These are phyloP conservation scores for Philhelius pedissequus DNA, from an alignment of 2,888 invertebrate genomes.

Conservation along the genomic window DNA sequence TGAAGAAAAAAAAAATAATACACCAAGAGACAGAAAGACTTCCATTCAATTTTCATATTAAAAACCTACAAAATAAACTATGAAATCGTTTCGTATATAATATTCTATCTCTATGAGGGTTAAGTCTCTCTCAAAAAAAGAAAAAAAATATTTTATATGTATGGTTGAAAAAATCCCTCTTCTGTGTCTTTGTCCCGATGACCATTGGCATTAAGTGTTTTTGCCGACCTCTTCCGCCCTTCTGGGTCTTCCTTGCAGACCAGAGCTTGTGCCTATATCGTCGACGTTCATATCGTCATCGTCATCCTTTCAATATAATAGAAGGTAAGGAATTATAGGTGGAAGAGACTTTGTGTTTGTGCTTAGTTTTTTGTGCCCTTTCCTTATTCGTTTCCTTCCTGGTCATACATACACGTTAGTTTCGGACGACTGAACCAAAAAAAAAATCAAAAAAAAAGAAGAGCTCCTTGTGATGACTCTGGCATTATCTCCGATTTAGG, in stretches of 20 bases:
- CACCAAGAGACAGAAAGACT: background rate
- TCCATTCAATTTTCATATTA: slow-evolving; percentile 60
- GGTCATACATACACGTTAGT: slow-evolving; percentile 25
- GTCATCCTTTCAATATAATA: slow-evolving; percentile 4
- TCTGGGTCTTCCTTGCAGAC: background rate
- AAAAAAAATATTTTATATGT: background rate
- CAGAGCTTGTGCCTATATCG: background rate
- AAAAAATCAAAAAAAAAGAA: background rate
- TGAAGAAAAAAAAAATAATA: background rate
- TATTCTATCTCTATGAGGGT: background rate
- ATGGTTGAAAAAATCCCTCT: slow-evolving; percentile 16
- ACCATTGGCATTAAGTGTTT: slow-evolving; percentile 55
- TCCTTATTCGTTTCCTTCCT: slow-evolving; percentile 54
- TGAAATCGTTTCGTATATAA: slow-evolving; percentile 46
- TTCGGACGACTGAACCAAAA: slow-evolving; percentile 39
- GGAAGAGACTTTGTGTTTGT: background rate
- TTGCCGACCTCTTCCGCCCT: background rate
- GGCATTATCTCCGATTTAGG: slow-evolving; percentile 55
- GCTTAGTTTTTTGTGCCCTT: slow-evolving; percentile 33
- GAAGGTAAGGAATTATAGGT: background rate
- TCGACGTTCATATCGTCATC: background rate
- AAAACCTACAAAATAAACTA: slow-evolving; percentile 62
- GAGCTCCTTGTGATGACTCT: slow-evolving; percentile 23
- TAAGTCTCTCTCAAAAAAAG: background rate
- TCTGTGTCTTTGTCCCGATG: slow-evolving; percentile 33